Evolutionary conservation across 2,888 invertebrate species (phyloP).

Genomic region (Anoncus sp.): DNA sequence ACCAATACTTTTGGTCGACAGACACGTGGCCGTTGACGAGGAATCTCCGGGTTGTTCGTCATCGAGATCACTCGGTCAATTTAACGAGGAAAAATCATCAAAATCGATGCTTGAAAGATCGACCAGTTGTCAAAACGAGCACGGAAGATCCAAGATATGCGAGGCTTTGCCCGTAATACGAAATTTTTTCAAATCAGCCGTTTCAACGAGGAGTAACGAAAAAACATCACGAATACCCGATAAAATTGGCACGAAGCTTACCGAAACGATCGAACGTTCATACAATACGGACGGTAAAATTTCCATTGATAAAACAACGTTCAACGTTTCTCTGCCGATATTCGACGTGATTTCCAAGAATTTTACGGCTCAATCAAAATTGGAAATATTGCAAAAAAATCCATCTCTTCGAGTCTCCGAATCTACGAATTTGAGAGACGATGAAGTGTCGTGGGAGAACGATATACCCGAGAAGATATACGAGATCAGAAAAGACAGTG

Average conservation of each 20-base stretch:
- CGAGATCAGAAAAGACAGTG: conserved; percentile 76
- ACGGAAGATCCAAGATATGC: conserved; percentile 8
- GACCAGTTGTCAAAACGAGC: conserved; percentile 61
- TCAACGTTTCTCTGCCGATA: conserved; percentile 8
- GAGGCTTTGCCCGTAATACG: conserved; percentile 1
- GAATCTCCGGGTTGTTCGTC: conserved; percentile 79
- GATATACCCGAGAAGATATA: conserved; percentile 29
- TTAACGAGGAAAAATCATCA: conserved; percentile 30
- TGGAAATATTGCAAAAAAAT: conserved; percentile 20
- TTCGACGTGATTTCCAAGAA: conserved; percentile 2
- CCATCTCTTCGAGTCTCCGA: conserved; percentile 2
- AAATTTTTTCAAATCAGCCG: conserved; percentile 7
- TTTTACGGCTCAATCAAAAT: neutral
- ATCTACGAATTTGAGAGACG: conserved; percentile 9
- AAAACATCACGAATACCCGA: neutral
- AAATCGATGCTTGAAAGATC: conserved; percentile 62
- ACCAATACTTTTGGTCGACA: conserved; percentile 74
- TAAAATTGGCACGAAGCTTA: no score
- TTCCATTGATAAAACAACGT: neutral
- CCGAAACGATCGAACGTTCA: neutral
- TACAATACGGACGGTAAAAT: neutral
- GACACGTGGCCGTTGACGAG: conserved; percentile 84
- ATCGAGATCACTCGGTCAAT: conserved; percentile 57
- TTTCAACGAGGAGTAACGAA: neutral
- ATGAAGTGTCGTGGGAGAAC: conserved; percentile 25